Percentiles rank a stretch among this genome's conserved stretches.
These are phyloP conservation scores for Charina bottae DNA, from an alignment of 2,113 vertebrate species.

Conservation along the genomic window DNA sequence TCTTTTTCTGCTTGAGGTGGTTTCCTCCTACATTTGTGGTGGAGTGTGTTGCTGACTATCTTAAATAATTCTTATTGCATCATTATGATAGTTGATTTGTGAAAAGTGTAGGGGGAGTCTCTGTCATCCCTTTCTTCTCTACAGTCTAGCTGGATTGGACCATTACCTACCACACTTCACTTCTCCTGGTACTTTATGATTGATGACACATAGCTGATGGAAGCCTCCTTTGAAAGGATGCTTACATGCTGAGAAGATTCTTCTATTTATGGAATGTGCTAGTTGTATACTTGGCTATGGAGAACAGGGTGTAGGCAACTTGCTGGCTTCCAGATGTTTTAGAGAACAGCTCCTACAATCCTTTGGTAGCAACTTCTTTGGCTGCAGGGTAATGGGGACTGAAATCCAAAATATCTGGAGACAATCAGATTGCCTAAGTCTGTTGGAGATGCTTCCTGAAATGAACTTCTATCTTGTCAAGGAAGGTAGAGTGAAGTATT, in stretches of 20 bases:
- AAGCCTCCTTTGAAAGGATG: background rate
- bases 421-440: background rate
- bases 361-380: background rate
- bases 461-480: background rate
- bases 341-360: background rate
- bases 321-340: background rate
- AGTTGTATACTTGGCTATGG: background rate
- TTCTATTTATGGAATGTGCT: background rate
- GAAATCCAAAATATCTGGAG: background rate
- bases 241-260: background rate
- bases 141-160: background rate
- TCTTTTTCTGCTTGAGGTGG: background rate
- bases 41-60: background rate
- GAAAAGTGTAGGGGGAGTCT: background rate
- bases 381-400: background rate
- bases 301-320: background rate
- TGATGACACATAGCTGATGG: background rate
- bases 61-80: background rate
- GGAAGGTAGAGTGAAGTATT: background rate
- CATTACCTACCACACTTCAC: background rate
- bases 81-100: background rate
- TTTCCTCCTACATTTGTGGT: background rate
- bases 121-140: background rate
- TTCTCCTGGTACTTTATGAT: background rate
- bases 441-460: background rate